These are phyloP conservation scores for Emydocephalus ijimae DNA, from an alignment of 2,113 vertebrate genomes.

Conservation along the genomic window DNA sequence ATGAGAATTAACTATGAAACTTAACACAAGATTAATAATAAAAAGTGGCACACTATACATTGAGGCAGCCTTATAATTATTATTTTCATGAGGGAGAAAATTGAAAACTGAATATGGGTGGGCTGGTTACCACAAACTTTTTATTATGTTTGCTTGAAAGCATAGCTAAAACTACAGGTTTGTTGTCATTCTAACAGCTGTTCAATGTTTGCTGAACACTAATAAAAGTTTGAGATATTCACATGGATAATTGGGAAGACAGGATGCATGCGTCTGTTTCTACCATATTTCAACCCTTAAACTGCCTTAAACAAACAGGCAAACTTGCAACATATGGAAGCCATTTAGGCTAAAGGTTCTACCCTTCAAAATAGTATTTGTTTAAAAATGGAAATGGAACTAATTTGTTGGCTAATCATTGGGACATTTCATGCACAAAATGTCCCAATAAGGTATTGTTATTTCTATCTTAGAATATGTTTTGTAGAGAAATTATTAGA, in stretches of 20 bases:
- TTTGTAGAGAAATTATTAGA: neutral
- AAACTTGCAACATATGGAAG: neutral
- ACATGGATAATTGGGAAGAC: neutral
- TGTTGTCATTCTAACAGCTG: neutral
- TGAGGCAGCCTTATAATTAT: neutral
- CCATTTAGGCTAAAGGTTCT: constrained; percentile 5
- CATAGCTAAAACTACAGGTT: neutral
- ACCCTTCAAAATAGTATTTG: neutral
- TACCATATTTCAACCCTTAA: neutral
- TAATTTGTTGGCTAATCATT: neutral
- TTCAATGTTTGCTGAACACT: neutral
- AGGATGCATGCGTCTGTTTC: constrained; percentile 5
- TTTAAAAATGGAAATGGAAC: constrained; percentile 13
- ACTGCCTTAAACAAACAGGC: neutral
- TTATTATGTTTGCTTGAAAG: neutral
- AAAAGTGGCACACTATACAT: neutral
- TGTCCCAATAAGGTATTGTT: neutral
- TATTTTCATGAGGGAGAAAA: neutral
- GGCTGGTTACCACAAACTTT: neutral
- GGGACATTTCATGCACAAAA: constrained; percentile 1
- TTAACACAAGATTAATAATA: neutral
- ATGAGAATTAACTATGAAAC: neutral
- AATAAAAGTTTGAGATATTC: neutral
- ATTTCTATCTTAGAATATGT: constrained; percentile 12
- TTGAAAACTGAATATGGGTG: neutral